A percentile compares a stretch with the other conserved stretches of the same genome.
Conservation (phyloP, 1,140 invertebrate genomes). For the Tenebrio molitor region DNA sequence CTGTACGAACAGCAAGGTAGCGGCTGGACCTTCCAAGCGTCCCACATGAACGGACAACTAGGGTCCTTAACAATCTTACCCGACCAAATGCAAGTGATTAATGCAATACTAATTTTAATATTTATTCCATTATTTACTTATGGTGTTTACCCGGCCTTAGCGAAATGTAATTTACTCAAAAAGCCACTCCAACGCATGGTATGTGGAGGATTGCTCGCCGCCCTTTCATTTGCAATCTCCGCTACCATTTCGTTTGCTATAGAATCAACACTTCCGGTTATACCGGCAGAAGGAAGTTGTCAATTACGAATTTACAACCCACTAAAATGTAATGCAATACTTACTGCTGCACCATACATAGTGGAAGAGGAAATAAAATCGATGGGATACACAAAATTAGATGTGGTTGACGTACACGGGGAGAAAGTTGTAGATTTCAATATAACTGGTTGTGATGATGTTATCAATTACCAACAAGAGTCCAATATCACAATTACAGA, state of each 20-base stretch:
- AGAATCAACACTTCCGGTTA: constrained; percentile 76
- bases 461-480: neutral
- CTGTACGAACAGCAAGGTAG: constrained; percentile 92
- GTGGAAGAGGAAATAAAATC: constrained; percentile 42
- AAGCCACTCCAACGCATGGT: constrained; percentile 83
- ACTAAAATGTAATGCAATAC: constrained; percentile 24
- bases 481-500: constrained; percentile 49
- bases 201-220: constrained; percentile 87
- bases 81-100: constrained; percentile 91
- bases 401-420: constrained; percentile 5
- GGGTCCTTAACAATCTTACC: constrained; percentile 80
- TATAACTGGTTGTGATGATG: constrained; percentile 4
- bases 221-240: constrained; percentile 88
- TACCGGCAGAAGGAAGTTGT: constrained; percentile 72
- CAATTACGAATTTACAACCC: constrained; percentile 82
- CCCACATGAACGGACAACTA: constrained; percentile 87
- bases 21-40: constrained; percentile 95
- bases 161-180: constrained; percentile 72
- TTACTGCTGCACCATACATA: constrained; percentile 27
- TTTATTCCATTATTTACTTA: constrained; percentile 92
- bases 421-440: neutral
- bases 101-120: constrained; percentile 86
- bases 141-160: constrained; percentile 72
- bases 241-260: constrained; percentile 67
- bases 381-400: constrained; percentile 27